These are phyloP conservation scores for Cinara cedri DNA, from an alignment of 2,888 invertebrate genomes.

Conservation along the genomic window DNA sequence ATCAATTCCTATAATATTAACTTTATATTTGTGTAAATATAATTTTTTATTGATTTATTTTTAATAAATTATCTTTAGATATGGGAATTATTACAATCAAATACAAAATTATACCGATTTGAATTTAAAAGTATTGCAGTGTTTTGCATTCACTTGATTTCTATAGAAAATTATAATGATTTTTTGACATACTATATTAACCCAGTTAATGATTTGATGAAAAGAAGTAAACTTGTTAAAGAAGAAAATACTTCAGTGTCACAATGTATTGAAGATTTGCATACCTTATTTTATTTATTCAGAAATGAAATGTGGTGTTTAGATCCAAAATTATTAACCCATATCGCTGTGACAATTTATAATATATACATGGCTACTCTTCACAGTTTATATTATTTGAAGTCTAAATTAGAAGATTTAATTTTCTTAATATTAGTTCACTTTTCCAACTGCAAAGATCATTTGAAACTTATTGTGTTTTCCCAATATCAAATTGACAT, in stretches of 20 bases:
- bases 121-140: conserved; percentile 21
- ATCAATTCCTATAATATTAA: no score
- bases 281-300: conserved; percentile 26
- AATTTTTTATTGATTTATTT: neutral
- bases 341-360: conserved; percentile 18
- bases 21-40: neutral
- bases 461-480: conserved; percentile 32
- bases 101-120: neutral
- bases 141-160: conserved; percentile 26
- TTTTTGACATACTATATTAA: conserved; percentile 19
- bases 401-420: conserved; percentile 35
- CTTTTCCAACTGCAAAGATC: conserved; percentile 31
- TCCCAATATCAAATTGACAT: conserved; percentile 17
- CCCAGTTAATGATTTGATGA: conserved; percentile 7
- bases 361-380: conserved; percentile 14
- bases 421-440: conserved; percentile 15
- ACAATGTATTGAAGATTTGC: conserved; percentile 29
- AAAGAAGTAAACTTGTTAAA: neutral
- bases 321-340: conserved; percentile 17
- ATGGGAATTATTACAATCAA: conserved; percentile 26
- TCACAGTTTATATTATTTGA: conserved; percentile 28
- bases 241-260: neutral
- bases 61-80: conserved; percentile 23
- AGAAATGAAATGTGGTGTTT: conserved; percentile 25
- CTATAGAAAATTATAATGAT: conserved; percentile 17